These are phyloP conservation scores for Cotesia vestalis DNA, from an alignment of 1,140 invertebrate genomes.

Conservation along the genomic window DNA sequence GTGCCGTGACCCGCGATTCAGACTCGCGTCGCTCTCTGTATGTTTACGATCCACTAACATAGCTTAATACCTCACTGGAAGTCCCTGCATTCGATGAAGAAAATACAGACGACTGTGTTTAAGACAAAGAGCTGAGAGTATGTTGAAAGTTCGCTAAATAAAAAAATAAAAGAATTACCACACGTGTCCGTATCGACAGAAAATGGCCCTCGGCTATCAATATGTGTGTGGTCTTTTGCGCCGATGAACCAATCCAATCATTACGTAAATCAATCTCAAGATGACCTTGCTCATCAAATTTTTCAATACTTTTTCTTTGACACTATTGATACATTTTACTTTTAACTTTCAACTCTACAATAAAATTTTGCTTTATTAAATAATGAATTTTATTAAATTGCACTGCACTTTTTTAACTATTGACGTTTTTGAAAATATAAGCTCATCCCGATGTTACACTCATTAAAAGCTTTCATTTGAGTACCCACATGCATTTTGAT, in stretches of 20 bases:
- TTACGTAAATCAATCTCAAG: background rate
- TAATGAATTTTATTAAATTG: no score
- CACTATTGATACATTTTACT: no score
- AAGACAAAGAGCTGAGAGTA: slow-evolving; percentile 3
- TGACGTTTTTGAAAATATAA: no score
- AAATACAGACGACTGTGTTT: background rate
- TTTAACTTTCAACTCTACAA: no score
- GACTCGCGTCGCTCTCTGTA: slow-evolving; percentile 2
- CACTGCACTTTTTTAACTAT: no score
- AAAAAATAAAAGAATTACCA: background rate
- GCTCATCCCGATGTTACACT: no score
- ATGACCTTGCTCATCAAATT: no score
- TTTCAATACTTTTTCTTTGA: no score
- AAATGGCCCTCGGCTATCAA: slow-evolving; percentile 12
- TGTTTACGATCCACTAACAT: slow-evolving; percentile 16
- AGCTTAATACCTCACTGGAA: no score
- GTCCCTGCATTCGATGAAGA: background rate
- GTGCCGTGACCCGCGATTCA: slow-evolving; percentile 19
- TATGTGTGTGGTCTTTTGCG: slow-evolving; percentile 20
- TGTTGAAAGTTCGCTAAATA: background rate
- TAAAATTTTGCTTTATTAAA: no score
- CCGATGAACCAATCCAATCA: slow-evolving; percentile 7
- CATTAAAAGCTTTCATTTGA: no score
- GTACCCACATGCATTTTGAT: no score
- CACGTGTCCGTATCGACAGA: slow-evolving; percentile 9